phyloP scores from a whole-genome alignment of 2,797 vertebrate genomes.

The Hippoglossus hippoglossus region DNA sequence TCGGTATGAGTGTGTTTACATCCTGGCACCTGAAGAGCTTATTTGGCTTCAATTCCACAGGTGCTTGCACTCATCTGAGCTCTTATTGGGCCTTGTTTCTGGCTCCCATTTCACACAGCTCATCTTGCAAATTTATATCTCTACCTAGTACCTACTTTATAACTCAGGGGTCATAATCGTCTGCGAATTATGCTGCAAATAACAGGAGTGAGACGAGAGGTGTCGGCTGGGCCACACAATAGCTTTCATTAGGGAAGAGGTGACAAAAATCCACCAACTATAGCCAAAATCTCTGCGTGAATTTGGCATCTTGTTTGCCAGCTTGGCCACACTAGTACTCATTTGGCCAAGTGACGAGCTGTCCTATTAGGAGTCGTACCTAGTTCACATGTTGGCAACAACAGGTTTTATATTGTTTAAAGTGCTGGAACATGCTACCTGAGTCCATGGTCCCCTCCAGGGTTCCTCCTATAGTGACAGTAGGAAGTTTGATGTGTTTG shows the following conservation, averaged over 20 bases:
- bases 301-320: too few species aligned
- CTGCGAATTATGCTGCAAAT: neutral
- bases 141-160: too few species aligned
- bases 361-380: neutral
- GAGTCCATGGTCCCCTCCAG: neutral
- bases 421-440: conserved; percentile 4
- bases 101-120: neutral
- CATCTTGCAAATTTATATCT: neutral
- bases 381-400: neutral
- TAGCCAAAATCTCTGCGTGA: too few species aligned
- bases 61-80: conserved; percentile 1
- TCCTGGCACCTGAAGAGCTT: conserved; percentile 16
- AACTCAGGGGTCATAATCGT: neutral
- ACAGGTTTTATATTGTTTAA: conserved; percentile 8
- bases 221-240: neutral
- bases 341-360: neutral
- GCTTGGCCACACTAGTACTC: neutral
- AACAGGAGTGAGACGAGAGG: neutral
- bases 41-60: conserved; percentile 6
- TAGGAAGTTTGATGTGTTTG: conserved; percentile 43
- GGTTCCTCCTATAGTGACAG: conserved; percentile 13
- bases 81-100: neutral
- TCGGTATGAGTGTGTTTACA: neutral
- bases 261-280: neutral
- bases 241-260: neutral